Evolutionary conservation across 2,888 invertebrate genomes (phyloP), one percentile per base, ranked within the genome.

Genomic region (Camponotus fellah): DNA sequence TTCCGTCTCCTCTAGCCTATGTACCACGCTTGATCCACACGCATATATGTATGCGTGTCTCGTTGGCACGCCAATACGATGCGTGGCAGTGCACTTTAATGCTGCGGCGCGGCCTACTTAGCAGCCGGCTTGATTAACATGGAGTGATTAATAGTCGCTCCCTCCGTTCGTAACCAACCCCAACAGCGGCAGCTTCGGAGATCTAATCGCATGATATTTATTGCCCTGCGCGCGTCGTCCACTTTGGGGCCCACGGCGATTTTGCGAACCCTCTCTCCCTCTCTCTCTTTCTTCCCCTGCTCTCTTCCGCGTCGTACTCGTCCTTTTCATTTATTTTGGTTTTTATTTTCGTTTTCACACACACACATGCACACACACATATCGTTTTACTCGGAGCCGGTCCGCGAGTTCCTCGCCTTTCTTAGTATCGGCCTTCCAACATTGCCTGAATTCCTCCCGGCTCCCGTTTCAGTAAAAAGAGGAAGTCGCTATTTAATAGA

Each of bases 181-280:
- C 88, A 89, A 87, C 89, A 85, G 86, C 87, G 88, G 86, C 84
- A 84, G 84, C 84, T 87, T 88, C 89, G 86, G 86, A 94, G 94
- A 94, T 94, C 93, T 94, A 94, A 94, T 94, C 94, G 94, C 91
- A 88, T 89, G 93, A 93, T 94, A 94, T 94, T 94, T 94, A 94
- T 94, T 94, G 88, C 93, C 92, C 71, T 90, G 84, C 87, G 91
- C 91, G 90, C 91, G 89, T 90, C 90, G 85, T 92, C 89, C 92
- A 91, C 91, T 87, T 89, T 88, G 83, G 82, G 87, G 86, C 89
- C 88, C 88, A 84, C 82, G 85, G 86, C 82, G 85, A 87, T 92
- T 90, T 92, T 89, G 90, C 91, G 71, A 85, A 69, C 71, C 83
- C 82, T 71, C 75, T 79, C 82, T 77, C 82, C 76, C 65, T 65